phyloP scores from a whole-genome alignment of 2,797 vertebrate species.

The Gambelia wislizenii region DNA sequence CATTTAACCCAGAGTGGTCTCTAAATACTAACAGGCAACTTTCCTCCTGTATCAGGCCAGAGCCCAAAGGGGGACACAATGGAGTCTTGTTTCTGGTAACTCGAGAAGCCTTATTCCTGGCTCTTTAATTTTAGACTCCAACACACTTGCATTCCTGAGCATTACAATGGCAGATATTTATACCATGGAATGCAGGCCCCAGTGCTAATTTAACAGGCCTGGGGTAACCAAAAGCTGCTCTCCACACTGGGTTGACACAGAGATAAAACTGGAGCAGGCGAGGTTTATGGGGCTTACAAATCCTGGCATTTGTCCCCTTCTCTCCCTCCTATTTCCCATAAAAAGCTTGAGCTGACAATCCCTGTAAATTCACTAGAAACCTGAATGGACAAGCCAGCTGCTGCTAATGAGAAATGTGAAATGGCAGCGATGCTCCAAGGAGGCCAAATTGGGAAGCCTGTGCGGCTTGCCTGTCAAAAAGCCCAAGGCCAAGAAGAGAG shows the following conservation, averaged over 20 bases:
- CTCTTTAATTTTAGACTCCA: slow-evolving; percentile 78
- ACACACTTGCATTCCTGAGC: slow-evolving; percentile 75
- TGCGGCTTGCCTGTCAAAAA: accelerated
- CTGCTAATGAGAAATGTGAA: slow-evolving; percentile 12
- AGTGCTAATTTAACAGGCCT: slow-evolving; percentile 61
- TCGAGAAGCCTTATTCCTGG: slow-evolving; percentile 68
- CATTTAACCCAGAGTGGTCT: slow-evolving; percentile 38
- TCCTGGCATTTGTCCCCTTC: accelerated
- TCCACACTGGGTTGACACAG: neutral
- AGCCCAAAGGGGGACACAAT: slow-evolving; percentile 74
- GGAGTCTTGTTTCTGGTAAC: slow-evolving; percentile 80
- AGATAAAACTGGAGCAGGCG: slow-evolving; percentile 38
- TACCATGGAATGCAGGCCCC: slow-evolving; percentile 75
- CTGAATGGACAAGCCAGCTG: slow-evolving; percentile 29
- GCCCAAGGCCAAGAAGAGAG: slow-evolving; percentile 11
- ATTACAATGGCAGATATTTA: slow-evolving; percentile 79
- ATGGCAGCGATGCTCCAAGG: neutral
- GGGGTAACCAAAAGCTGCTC: slow-evolving; percentile 45
- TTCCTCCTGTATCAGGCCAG: slow-evolving; percentile 39
- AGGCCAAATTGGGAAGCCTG: slow-evolving; percentile 20
- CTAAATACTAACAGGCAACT: slow-evolving; percentile 38
- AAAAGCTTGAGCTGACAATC: neutral
- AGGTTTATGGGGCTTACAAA: slow-evolving; percentile 47
- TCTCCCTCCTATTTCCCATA: neutral
- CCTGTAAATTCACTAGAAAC: neutral